A percentile compares a stretch with the other conserved stretches of the same genome.
phyloP scores from a whole-genome alignment of 2,888 invertebrate genomes.

The Pinctada fucata region DNA sequence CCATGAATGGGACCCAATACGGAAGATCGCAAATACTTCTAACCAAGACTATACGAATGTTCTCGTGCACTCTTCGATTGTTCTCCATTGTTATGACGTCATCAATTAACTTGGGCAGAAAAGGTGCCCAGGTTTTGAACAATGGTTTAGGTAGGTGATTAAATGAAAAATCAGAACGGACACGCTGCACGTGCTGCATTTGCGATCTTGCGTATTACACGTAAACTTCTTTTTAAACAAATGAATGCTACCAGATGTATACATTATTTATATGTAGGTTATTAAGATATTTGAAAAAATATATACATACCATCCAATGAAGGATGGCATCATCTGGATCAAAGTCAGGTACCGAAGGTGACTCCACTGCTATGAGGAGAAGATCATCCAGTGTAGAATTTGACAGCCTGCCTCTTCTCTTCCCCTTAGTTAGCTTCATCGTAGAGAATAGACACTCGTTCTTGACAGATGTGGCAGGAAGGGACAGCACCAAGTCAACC shows the following conservation, averaged over 20 bases:
- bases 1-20: neutral
- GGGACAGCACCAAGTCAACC: constrained; percentile 1
- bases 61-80: no score
- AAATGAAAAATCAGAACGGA: no score
- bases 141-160: no score
- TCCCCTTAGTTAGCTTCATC: neutral
- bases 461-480: constrained; percentile 2
- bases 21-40: no score
- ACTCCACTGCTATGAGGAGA: neutral
- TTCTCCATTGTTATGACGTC: no score
- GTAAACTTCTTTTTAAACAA: no score
- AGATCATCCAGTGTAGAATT: neutral
- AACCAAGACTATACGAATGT: no score
- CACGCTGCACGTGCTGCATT: no score
- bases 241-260: neutral
- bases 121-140: no score
- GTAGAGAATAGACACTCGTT: constrained; percentile 1
- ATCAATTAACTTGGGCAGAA: no score
- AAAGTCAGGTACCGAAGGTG: constrained; percentile 1
- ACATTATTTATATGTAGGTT: no score
- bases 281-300: neutral
- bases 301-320: constrained; percentile 1
- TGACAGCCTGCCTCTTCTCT: neutral
- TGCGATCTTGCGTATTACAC: no score
- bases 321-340: constrained; percentile 1